Evolutionary conservation across 2,113 vertebrate species (phyloP).

Genomic region (Xiphias gladius): DNA sequence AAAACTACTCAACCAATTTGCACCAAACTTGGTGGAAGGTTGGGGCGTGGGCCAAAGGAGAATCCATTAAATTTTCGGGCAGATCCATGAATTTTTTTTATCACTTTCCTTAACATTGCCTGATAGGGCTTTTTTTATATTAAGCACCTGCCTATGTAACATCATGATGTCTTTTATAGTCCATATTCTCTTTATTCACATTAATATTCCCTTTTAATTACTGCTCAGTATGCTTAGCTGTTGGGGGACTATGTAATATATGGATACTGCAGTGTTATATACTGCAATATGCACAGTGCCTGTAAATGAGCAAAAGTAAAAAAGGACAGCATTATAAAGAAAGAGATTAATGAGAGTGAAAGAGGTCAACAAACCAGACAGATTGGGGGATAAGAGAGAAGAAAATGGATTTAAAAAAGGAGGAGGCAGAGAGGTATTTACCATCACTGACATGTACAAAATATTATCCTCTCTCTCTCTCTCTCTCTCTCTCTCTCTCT

Average conservation of each 20-base stretch:
- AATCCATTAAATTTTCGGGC: too few relatives aligned
- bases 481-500: background rate
- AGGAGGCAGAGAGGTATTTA: conserved; percentile 37
- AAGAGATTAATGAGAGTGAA: background rate
- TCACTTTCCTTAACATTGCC: too few relatives aligned
- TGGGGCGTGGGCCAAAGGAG: too few relatives aligned
- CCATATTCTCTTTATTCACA: background rate
- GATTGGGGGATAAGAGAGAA: background rate
- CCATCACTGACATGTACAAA: conserved; percentile 32
- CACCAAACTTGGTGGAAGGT: too few relatives aligned
- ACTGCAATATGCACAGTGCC: background rate
- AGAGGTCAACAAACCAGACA: background rate
- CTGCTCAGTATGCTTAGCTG: background rate
- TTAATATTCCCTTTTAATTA: background rate
- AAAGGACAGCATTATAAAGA: background rate
- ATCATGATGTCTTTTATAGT: background rate
- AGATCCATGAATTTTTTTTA: too few relatives aligned
- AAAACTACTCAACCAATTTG: too few relatives aligned
- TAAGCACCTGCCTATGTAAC: background rate
- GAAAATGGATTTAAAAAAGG: conserved; percentile 1
- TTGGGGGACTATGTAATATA: too few relatives aligned
- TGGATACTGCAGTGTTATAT: background rate
- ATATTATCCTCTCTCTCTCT: conserved; percentile 6
- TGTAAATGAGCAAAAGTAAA: background rate
- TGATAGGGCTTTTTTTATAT: too few relatives aligned